phyloP scores from a whole-genome alignment of 2,113 vertebrate genomes.

The Caranx ignobilis region DNA sequence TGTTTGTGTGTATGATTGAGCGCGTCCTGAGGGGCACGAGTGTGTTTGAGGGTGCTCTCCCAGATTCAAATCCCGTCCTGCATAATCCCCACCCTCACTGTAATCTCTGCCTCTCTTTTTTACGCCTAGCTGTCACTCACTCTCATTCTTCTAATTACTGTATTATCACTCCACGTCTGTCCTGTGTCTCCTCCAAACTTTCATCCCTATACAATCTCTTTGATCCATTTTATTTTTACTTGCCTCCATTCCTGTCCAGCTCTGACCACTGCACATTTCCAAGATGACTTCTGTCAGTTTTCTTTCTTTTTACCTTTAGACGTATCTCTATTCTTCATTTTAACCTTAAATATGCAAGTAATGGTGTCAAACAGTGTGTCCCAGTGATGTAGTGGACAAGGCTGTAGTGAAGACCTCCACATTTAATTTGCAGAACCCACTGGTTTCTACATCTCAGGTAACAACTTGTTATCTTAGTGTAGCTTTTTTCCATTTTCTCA shows the following conservation, averaged over 20 bases:
- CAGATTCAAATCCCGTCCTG: slow-evolving; percentile 40
- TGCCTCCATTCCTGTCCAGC: background rate
- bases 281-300: slow-evolving; percentile 21
- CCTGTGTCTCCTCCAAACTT: slow-evolving; percentile 32
- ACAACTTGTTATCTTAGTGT: background rate
- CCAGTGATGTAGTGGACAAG: background rate
- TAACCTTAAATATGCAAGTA: background rate
- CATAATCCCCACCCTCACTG: slow-evolving; percentile 56
- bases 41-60: slow-evolving; percentile 25
- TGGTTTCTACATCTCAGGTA: too few relatives aligned
- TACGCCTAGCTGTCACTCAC: slow-evolving; percentile 57
- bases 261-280: slow-evolving; percentile 4
- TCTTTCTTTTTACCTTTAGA: background rate
- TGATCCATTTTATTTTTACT: background rate
- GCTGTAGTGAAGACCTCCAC: background rate
- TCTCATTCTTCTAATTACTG: slow-evolving; percentile 40
- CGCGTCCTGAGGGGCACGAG: background rate
- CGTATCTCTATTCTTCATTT: background rate
- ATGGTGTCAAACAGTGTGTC: background rate
- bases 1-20: slow-evolving; percentile 41
- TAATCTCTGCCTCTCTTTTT: slow-evolving; percentile 55
- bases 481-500: background rate
- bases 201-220: slow-evolving; percentile 23
- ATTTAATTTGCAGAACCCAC: background rate
- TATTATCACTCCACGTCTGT: slow-evolving; percentile 21